Conservation (phyloP, 2,888 invertebrate genomes). For the Tethea ocularis region DNA sequence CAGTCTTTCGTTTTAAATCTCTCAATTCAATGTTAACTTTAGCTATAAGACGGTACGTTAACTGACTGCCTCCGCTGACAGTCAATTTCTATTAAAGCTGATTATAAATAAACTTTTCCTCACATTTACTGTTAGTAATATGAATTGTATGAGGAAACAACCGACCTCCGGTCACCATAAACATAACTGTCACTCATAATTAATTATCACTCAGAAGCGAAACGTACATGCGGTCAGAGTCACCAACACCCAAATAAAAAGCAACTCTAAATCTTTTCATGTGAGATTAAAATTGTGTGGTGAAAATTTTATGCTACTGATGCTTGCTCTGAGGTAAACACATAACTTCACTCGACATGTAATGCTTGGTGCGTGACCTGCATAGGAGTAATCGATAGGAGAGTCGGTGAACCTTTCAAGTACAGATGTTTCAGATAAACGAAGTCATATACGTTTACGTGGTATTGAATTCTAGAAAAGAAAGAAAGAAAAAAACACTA, state of each 20-base stretch:
- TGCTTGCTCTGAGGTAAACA: neutral
- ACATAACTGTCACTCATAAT: constrained; percentile 53
- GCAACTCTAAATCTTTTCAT: neutral
- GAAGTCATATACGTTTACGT: neutral
- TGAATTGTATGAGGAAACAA: constrained; percentile 4
- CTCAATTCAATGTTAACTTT: neutral
- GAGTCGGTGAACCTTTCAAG: neutral
- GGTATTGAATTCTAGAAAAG: neutral
- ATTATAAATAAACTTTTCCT: neutral
- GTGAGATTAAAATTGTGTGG: neutral
- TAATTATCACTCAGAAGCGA: constrained; percentile 43
- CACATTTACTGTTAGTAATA: neutral
- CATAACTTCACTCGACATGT: neutral
- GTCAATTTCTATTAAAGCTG: neutral
- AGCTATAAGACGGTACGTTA: neutral
- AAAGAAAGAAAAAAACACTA: no score
- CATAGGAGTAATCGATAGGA: constrained; percentile 1
- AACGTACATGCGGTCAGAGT: constrained; percentile 15
- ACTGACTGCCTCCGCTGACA: no score
- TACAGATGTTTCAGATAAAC: neutral
- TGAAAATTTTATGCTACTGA: neutral
- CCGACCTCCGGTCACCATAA: constrained; percentile 28
- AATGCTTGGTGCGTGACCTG: constrained; percentile 6
- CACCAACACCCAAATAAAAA: constrained; percentile 13
- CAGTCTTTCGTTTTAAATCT: neutral